Evolutionary conservation across 2,797 vertebrate species (phyloP), one percentile per base, ranked within the genome.

Genomic region (Telmatherina bonti): DNA sequence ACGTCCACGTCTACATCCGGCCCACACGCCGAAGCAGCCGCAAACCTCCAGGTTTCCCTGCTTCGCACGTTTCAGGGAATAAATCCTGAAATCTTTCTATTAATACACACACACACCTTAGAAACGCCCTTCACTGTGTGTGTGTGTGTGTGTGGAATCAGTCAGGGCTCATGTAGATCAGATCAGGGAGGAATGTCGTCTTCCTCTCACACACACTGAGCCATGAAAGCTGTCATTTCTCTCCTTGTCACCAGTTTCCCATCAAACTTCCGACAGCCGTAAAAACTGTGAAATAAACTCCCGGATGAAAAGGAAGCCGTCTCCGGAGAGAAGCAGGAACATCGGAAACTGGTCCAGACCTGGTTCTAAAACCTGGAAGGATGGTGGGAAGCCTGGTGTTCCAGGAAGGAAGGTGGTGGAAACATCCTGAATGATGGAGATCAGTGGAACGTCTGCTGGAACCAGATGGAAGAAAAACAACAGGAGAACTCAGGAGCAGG

Each of bases 221-320:
- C n/a, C 29, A 33, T 12, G 11, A 73, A 56, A 3, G n/a, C 12
- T 18, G 31, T 1, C 18, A 51, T 83, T 78, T 78, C n/a, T 78
- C 59, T 68, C 33, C 15, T 22, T 0, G 0, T 52, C 64, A 33
- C 53, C 1, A 16, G 41, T 47, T n/a, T 62, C 41, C 41, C 72
- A 78, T 80, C 43, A 70, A 73, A 66, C 43, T 78, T 67, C 72
- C 49, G 63, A 10, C 29, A 47, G 30, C n/a, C n/a, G n/a, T n/a
- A n/a, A n/a, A n/a, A n/a, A n/a, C 53, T 31, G 31, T 31, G 31
- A 31, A 31, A 31, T 31, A 31, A 5, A 31, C 31, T 7, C 5
- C 31, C 31, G 6, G 31, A n/a, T n/a, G n/a, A n/a, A n/a, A n/a
- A n/a, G n/a, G n/a, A n/a, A n/a, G n/a, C n/a, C n/a, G n/a, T n/a